Conservation (phyloP, 2,888 invertebrate species). For the Andrena haemorrhoa region DNA sequence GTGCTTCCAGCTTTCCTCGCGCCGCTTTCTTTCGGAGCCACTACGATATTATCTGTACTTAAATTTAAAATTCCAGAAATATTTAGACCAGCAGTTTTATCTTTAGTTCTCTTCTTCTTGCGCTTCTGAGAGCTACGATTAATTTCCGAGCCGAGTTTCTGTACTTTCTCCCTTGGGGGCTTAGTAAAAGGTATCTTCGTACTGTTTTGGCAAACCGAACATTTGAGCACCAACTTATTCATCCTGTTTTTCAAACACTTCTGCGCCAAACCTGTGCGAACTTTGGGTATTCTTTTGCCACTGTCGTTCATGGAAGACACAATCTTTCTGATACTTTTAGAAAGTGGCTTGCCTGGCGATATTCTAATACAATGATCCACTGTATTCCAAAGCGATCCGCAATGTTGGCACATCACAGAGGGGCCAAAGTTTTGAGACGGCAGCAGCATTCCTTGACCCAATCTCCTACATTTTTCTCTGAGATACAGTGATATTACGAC, state of each 20-base stretch:
- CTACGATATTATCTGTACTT: slow-evolving; percentile 10
- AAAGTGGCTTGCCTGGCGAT: slow-evolving; percentile 64
- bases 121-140: slow-evolving; percentile 70
- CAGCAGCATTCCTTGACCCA: slow-evolving; percentile 60
- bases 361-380: slow-evolving; percentile 72
- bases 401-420: slow-evolving; percentile 74
- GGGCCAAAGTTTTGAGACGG: slow-evolving; percentile 77
- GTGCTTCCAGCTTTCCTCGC: slow-evolving; percentile 52
- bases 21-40: slow-evolving; percentile 28
- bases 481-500: slow-evolving; percentile 15
- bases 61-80: slow-evolving; percentile 61
- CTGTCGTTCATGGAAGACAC: slow-evolving; percentile 47
- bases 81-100: slow-evolving; percentile 85
- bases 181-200: slow-evolving; percentile 74
- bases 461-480: slow-evolving; percentile 73
- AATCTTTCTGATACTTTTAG: slow-evolving; percentile 72
- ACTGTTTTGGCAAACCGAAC: slow-evolving; percentile 75
- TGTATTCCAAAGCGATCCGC: slow-evolving; percentile 77
- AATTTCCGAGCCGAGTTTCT: neutral
- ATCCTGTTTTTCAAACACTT: slow-evolving; percentile 74
- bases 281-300: slow-evolving; percentile 64
- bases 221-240: slow-evolving; percentile 77
- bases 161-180: slow-evolving; percentile 68
- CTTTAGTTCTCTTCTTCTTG: slow-evolving; percentile 81
- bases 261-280: slow-evolving; percentile 66